Evolutionary conservation across 2,113 vertebrate genomes (phyloP).

Genomic region (Phrynocephalus versicolor): DNA sequence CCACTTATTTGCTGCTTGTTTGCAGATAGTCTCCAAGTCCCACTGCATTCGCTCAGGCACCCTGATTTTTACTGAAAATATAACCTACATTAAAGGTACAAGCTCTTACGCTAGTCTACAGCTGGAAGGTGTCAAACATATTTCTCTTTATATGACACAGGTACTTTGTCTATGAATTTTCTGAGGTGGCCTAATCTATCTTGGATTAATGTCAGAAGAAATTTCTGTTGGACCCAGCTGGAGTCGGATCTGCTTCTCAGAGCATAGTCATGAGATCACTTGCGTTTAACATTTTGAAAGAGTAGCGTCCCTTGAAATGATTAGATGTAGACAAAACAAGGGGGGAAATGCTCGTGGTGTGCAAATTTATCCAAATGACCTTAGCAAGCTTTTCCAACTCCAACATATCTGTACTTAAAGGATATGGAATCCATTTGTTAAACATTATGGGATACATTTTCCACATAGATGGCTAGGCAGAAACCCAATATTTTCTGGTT

Average conservation of each 20-base stretch:
- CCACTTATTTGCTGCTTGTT: not conserved
- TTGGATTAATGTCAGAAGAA: not conserved
- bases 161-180: conserved; percentile 1
- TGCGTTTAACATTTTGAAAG: not conserved
- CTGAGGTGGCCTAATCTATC: not conserved
- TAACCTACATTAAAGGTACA: not conserved
- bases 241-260: not conserved
- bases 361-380: conserved; percentile 13
- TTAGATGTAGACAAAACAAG: conserved; percentile 33
- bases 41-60: not conserved
- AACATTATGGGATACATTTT: conserved; percentile 27
- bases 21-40: not conserved
- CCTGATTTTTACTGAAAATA: not conserved
- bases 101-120: not conserved
- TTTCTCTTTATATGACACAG: not conserved
- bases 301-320: conserved; percentile 5
- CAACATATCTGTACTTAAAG: conserved; percentile 12
- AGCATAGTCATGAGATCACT: not conserved
- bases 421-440: conserved; percentile 28
- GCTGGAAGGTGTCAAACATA: not conserved
- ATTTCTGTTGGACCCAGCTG: not conserved
- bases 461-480: not conserved
- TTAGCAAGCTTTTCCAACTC: conserved; percentile 31
- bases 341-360: conserved; percentile 20
- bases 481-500: conserved; percentile 44